These are phyloP conservation scores for Drosophila multiciliata DNA, from an alignment of 2,888 invertebrate species.

Conservation along the genomic window DNA sequence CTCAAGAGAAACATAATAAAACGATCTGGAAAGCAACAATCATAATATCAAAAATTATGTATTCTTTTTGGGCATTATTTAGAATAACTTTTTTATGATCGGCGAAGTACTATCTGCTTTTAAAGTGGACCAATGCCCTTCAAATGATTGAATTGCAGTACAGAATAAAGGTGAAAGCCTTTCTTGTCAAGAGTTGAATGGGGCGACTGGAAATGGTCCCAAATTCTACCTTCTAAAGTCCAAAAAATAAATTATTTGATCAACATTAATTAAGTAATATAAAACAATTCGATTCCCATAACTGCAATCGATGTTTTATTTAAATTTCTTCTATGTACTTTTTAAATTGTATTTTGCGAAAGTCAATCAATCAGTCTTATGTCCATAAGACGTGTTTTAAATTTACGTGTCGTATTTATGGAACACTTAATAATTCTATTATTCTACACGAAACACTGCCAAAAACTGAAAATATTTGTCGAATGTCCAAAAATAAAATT, in stretches of 20 bases:
- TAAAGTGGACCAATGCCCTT: background rate
- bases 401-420: background rate
- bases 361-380: background rate
- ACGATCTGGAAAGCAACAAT: background rate
- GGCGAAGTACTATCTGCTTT: background rate
- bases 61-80: background rate
- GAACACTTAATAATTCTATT: background rate
- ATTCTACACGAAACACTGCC: background rate
- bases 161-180: background rate
- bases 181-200: background rate
- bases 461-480: slow-evolving; percentile 28
- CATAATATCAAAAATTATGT: background rate
- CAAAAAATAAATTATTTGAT: background rate
- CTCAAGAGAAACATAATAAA: background rate
- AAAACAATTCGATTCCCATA: background rate
- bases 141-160: too few species aligned
- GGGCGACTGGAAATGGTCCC: too few species aligned
- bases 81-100: background rate
- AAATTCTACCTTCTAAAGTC: background rate
- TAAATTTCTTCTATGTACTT: background rate
- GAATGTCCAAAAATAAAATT: slow-evolving; percentile 38
- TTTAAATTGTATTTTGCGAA: background rate
- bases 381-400: background rate
- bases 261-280: background rate
- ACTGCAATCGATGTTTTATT: background rate